These are phyloP conservation scores for Amblyopsis hoosieri DNA, from an alignment of 2,797 vertebrate genomes.

Conservation along the genomic window DNA sequence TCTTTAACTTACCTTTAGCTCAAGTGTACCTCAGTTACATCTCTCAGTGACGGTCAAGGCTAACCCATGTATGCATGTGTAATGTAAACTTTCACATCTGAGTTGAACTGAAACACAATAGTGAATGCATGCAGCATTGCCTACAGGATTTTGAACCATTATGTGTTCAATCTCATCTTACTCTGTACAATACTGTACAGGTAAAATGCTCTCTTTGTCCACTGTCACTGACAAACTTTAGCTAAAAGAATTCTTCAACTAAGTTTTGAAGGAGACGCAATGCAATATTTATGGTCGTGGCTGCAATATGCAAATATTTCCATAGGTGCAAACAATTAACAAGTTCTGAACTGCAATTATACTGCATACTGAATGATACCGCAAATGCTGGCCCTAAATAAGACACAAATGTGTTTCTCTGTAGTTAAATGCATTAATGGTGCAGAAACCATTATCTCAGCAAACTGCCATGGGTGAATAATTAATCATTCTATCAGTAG, in stretches of 20 bases:
- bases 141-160: neutral
- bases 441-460: constrained; percentile 67
- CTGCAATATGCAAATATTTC: constrained; percentile 71
- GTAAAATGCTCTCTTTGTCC: constrained; percentile 54
- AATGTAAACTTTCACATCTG: too few relatives aligned
- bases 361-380: constrained; percentile 49
- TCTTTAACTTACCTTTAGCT: neutral
- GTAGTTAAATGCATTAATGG: constrained; percentile 68
- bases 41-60: neutral
- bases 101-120: neutral
- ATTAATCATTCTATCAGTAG: constrained; percentile 77
- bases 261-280: constrained; percentile 60
- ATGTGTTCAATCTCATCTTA: neutral
- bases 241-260: constrained; percentile 48
- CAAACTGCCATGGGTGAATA: constrained; percentile 75
- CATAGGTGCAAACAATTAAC: constrained; percentile 68
- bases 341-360: constrained; percentile 54
- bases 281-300: constrained; percentile 50
- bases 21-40: neutral
- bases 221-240: constrained; percentile 46
- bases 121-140: constrained; percentile 2
- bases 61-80: too few relatives aligned
- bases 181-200: constrained; percentile 1
- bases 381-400: constrained; percentile 51
- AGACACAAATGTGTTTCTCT: constrained; percentile 54